Evolutionary conservation across 2,797 vertebrate species (phyloP).

Genomic region (Anabas testudineus): DNA sequence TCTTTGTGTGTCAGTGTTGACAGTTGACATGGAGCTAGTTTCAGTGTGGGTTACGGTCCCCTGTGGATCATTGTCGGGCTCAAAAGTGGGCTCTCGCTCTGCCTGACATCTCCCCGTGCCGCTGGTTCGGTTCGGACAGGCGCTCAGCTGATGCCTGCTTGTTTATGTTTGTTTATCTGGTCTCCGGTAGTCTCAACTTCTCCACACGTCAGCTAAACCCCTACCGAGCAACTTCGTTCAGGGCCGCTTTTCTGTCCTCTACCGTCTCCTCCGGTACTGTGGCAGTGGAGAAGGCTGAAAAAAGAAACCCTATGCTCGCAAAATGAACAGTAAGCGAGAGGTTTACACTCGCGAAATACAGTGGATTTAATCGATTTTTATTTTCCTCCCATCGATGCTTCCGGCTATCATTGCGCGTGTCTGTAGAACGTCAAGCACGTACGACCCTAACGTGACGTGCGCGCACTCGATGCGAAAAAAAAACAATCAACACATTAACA

Average conservation of each 20-base stretch:
- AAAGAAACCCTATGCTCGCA: conserved; percentile 43
- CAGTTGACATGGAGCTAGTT: conserved; percentile 73
- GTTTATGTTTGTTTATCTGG: conserved; percentile 86
- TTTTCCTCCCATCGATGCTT: conserved; percentile 85
- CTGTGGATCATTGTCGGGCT: conserved; percentile 63
- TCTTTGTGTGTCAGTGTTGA: conserved; percentile 81
- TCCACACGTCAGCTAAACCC: conserved; percentile 84
- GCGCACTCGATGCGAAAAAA: conserved; percentile 52
- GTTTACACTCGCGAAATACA: conserved; percentile 64
- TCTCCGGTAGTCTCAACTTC: conserved; percentile 80
- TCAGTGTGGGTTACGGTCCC: conserved; percentile 64
- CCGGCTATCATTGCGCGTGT: conserved; percentile 85
- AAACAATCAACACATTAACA: not conserved
- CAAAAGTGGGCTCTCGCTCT: conserved; percentile 39
- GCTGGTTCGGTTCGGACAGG: conserved; percentile 74
- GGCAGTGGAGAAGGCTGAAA: conserved; percentile 23
- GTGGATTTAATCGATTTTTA: conserved; percentile 80
- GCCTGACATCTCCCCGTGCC: conserved; percentile 69
- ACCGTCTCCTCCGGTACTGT: conserved; percentile 46
- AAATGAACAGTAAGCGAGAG: conserved; percentile 50
- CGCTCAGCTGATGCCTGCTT: conserved; percentile 80
- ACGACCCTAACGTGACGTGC: conserved; percentile 72
- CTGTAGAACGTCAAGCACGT: conserved; percentile 74
- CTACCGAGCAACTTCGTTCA: conserved; percentile 74
- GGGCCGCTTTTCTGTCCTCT: conserved; percentile 43